Percentiles rank a stretch among this genome's conserved stretches.
Evolutionary conservation across 2,113 vertebrate genomes (phyloP).

Genomic region (Plotosus lineatus): DNA sequence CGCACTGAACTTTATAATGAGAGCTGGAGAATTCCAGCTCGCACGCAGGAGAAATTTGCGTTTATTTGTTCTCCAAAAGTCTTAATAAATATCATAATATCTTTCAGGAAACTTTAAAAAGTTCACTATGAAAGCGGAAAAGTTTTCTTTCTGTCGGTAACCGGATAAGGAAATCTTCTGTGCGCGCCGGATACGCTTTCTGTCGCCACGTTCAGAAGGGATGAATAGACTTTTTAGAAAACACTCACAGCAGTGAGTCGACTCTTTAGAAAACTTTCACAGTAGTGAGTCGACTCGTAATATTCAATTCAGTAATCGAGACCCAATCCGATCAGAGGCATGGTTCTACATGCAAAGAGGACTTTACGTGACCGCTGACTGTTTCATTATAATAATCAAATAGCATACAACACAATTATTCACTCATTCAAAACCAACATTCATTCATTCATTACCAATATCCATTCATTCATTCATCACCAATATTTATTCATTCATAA

Average conservation of each 20-base stretch:
- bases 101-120: not conserved
- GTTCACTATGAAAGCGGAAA: not conserved
- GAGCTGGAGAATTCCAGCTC: not conserved
- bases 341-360: too few species aligned
- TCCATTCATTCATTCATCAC: too few species aligned
- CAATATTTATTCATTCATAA: too few species aligned
- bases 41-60: not conserved
- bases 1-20: not conserved
- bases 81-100: not conserved
- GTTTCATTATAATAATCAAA: too few species aligned
- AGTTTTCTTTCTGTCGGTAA: not conserved
- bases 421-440: too few species aligned
- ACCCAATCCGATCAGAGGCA: too few species aligned
- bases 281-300: too few species aligned
- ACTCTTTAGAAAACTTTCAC: too few species aligned
- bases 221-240: not conserved
- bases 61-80: not conserved
- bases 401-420: too few species aligned
- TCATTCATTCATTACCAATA: too few species aligned
- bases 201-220: not conserved
- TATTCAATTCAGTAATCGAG: too few species aligned
- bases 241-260: not conserved
- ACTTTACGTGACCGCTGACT: too few species aligned
- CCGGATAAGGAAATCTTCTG: not conserved
- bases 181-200: not conserved